Percentiles rank a stretch among this genome's conserved stretches.
Evolutionary conservation across 2,888 invertebrate species (phyloP).

Genomic region (Corbicula japonica): DNA sequence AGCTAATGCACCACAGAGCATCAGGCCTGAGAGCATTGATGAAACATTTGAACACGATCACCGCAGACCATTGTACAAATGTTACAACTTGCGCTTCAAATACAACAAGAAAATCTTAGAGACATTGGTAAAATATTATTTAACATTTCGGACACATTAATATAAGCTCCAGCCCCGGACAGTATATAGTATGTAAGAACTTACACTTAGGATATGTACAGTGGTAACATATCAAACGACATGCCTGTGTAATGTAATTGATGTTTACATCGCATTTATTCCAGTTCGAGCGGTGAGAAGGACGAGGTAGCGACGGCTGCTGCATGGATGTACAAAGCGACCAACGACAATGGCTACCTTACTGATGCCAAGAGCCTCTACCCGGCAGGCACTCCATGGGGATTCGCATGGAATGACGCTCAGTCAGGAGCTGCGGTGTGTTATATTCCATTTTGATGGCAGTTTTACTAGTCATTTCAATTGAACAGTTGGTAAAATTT

Average conservation of each 20-base stretch:
- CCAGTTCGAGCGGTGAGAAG: slow-evolving; percentile 72
- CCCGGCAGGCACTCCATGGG: slow-evolving; percentile 67
- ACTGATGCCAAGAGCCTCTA: slow-evolving; percentile 71
- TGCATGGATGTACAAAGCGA: slow-evolving; percentile 79
- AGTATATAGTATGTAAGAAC: too few species aligned
- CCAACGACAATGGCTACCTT: slow-evolving; percentile 72
- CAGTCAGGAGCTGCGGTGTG: slow-evolving; percentile 68
- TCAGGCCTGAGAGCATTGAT: too few species aligned
- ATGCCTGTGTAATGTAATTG: not conserved
- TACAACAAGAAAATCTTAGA: too few species aligned
- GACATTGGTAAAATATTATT: too few species aligned
- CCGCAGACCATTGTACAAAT: too few species aligned
- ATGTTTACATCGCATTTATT: not conserved
- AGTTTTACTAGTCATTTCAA: not conserved
- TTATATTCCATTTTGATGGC: not conserved
- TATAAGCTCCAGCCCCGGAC: too few species aligned
- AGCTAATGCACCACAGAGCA: too few species aligned
- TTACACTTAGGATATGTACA: too few species aligned
- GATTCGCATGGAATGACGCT: slow-evolving; percentile 79
- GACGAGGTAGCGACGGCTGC: slow-evolving; percentile 80
- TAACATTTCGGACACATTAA: too few species aligned
- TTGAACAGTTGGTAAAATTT: not conserved
- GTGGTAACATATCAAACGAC: not conserved
- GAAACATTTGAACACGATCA: too few species aligned
- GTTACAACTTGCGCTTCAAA: too few species aligned